A percentile compares a stretch with the other conserved stretches of the same genome.
Conservation (phyloP, 1,140 invertebrate species). For the Berghia stephanieae region DNA sequence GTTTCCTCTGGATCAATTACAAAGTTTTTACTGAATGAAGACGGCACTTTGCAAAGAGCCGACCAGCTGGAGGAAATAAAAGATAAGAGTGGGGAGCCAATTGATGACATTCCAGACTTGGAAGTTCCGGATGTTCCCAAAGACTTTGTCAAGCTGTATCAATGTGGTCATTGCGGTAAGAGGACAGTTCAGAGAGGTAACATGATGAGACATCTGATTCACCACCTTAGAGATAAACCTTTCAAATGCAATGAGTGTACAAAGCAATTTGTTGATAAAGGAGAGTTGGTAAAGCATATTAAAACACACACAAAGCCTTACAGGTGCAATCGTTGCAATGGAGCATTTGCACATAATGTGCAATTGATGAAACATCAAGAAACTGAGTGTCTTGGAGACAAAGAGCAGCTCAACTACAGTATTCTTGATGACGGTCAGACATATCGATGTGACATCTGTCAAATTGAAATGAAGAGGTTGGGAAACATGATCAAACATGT, state of each 20-base stretch:
- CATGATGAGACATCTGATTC: constrained; percentile 31
- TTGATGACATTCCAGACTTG: constrained; percentile 23
- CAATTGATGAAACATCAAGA: constrained; percentile 25
- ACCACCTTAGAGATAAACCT: constrained; percentile 27
- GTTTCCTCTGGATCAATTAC: too few species aligned
- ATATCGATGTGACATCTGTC: constrained; percentile 29
- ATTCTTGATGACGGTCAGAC: constrained; percentile 29
- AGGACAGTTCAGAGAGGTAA: constrained; percentile 31
- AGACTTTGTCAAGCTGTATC: constrained; percentile 32
- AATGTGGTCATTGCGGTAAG: constrained; percentile 29
- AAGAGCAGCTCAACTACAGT: constrained; percentile 23
- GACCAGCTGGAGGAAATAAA: not conserved
- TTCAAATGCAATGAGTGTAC: constrained; percentile 26
- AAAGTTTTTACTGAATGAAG: too few species aligned
- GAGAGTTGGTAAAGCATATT: constrained; percentile 28
- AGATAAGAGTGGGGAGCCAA: not conserved
- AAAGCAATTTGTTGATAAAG: constrained; percentile 30
- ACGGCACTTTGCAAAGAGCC: too few species aligned
- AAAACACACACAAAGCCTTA: constrained; percentile 30
- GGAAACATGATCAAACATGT: constrained; percentile 34
- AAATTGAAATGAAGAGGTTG: constrained; percentile 30
- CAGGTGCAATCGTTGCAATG: constrained; percentile 24
- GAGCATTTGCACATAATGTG: constrained; percentile 31
- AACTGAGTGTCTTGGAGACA: constrained; percentile 23
- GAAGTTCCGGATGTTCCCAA: constrained; percentile 20